Percentiles rank a stretch among this genome's conserved stretches.
phyloP scores from a whole-genome alignment of 2,113 vertebrate species.

The Cepphus grylle region DNA sequence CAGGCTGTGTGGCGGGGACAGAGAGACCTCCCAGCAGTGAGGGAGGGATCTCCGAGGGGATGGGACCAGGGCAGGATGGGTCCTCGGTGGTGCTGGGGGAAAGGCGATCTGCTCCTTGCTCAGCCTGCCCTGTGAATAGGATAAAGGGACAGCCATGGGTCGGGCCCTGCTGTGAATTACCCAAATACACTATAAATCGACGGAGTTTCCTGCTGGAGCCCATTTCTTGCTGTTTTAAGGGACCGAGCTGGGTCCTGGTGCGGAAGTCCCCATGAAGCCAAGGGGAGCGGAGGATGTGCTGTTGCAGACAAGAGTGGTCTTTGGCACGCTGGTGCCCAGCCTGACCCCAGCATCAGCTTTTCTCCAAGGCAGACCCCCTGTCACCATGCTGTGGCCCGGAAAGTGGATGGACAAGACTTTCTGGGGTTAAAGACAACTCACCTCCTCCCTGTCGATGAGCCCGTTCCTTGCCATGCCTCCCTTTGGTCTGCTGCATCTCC shows the following conservation, averaged over 20 bases:
- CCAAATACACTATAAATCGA: not conserved
- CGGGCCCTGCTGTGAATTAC: not conserved
- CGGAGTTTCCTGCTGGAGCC: not conserved
- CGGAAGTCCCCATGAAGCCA: not conserved
- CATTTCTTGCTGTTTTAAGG: not conserved
- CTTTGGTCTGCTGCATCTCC: not conserved
- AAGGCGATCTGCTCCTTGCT: not conserved
- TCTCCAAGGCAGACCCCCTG: not conserved
- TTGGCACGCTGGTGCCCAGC: accelerated
- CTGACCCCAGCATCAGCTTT: not conserved
- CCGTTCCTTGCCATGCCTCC: not conserved
- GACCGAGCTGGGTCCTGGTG: not conserved
- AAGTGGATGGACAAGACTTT: not conserved
- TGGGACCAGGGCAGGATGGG: not conserved
- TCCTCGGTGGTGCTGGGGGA: not conserved
- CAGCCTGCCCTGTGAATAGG: not conserved
- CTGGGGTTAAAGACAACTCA: not conserved
- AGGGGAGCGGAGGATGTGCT: not conserved
- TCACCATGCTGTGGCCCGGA: accelerated
- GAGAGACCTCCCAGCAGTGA: not conserved
- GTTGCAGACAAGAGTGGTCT: not conserved
- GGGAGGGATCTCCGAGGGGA: not conserved
- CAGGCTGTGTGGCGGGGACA: not conserved
- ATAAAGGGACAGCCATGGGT: not conserved
- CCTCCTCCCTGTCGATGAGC: not conserved